Base-by-base conservation (phyloP, 2,113 vertebrate species). In the Acrocephalus arundinaceus region DNA sequence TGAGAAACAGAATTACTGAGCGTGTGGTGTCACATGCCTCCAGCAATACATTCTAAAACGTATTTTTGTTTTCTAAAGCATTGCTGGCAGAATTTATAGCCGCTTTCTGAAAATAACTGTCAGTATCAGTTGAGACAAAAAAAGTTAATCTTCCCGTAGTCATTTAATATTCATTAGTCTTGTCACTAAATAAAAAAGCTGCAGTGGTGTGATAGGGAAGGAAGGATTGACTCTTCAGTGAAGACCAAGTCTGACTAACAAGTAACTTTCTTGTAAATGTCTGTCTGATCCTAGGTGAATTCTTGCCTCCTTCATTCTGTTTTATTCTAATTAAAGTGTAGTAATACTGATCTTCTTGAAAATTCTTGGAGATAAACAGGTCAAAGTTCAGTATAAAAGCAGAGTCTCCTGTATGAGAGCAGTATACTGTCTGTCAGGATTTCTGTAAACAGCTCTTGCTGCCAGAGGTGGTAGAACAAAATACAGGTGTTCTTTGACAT, bases 401-500 rank as follows among this genome's bases (percentile, higher is more conserved):
- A 59, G 57, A 55, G 10, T 5, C 27, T 89, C 4, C n/a, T 54
- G 1, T 18, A 6, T 49, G 59, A 87, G 43, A 81, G 25, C 8
- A 28, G 14, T 22, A 2, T 66, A 16, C 4, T 79, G 5, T 85
- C 12, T n/a, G 2, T 28, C 71, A 75, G 55, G 62, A 33, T 31
- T 93, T 65, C 12, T 62, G 28, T 65, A n/a, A 66, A 8, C 49
- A 49, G 5, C 17, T 76, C 13, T 30, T 89, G 10, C 35, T 70
- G 49, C 11, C 15, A 58, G 45, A 86, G 23, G 4, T 51, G 24
- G 27, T 84, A 28, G 9, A 72, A 48, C 7, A 48, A 79, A 77
- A 23, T 35, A 7, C 0, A 7, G 11, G 2, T 15, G 0, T 7
- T 21, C 43, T 52, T 70, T 48, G 37, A 43, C 14, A 1, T 61